Base-by-base conservation (phyloP, 2,113 vertebrate species). In the Brachyhypopomus occidentalis region DNA sequence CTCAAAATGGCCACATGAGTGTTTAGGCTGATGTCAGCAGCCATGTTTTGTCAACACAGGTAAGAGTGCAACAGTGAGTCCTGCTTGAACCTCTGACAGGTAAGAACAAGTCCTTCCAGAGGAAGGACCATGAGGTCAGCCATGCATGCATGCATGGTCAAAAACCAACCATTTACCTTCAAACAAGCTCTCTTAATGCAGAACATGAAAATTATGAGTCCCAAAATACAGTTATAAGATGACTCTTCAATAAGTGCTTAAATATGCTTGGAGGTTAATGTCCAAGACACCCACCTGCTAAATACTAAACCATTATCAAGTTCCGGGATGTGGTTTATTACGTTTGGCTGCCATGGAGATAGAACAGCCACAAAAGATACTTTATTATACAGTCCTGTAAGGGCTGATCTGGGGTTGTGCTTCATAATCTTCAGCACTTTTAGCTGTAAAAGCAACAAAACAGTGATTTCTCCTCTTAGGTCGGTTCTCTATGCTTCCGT, bases 11-110 rank as follows among this genome's bases (percentile, higher is more conserved):
- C 14, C n/a, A 0, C 71, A 55, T 22, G 36, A 64, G 67, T 30
- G 23, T 66, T 34, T 60, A 64, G 34, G 19, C 30, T 41, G 25
- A 83, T 69, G 36, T 67, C 60, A 74, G 60, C 48, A 72, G 22
- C 41, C 27, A 63, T 78, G 55, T 80, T 86, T 87, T 82, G 86
- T 60, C 55, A 77, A 79, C 66, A 74, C 27, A 73, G 55, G 74
- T 25, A 22, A 79, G 71, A 75, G n/a, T 4, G 55, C 41, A 71
- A 14, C 4, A 64, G 14, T n/a, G 58, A 41, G 79, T 78, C 74
- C 64, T 72, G 9, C 0, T 58, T 19, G 14, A 72, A 34, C 34
- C 19, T 73, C 60, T 27, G 78, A 75, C 83, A 77, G 56, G 78
- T 84, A 76, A 75, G 71, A 84, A 77, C 73, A 79, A 5, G 30